A percentile compares a stretch with the other conserved stretches of the same genome.
phyloP scores from a whole-genome alignment of 2,888 invertebrate genomes.

The Nephrotoma flavescens region DNA sequence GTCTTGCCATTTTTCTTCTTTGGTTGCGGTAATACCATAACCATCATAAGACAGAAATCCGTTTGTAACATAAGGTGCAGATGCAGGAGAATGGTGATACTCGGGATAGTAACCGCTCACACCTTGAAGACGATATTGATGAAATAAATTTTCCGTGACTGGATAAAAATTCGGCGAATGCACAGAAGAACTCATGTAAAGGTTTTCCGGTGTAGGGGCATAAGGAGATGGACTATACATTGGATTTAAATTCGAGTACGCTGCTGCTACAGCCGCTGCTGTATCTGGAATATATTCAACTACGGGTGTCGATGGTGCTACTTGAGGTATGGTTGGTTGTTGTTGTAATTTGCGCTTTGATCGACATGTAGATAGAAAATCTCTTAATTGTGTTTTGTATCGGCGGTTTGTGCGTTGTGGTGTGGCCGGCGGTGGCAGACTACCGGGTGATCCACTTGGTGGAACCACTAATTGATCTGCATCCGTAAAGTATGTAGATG shows the following conservation, averaged over 20 bases:
- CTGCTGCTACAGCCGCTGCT: conserved; percentile 51
- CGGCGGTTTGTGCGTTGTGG: conserved; percentile 73
- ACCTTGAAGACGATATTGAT: conserved; percentile 78
- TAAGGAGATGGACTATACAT: conserved; percentile 65
- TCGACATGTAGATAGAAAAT: conserved; percentile 84
- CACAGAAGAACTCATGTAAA: conserved; percentile 35
- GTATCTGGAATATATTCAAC: conserved; percentile 35
- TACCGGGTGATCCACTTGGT: conserved; percentile 36
- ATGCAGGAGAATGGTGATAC: conserved; percentile 54
- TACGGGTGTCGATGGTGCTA: conserved; percentile 27
- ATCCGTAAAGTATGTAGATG: conserved; percentile 81
- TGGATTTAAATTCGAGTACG: conserved; percentile 66
- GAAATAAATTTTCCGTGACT: conserved; percentile 75
- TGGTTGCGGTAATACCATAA: conserved; percentile 35
- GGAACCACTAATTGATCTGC: conserved; percentile 58
- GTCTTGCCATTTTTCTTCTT: conserved; percentile 34
- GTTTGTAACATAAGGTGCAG: conserved; percentile 55
- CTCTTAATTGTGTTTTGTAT: conserved; percentile 85
- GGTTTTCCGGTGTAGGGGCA: conserved; percentile 42
- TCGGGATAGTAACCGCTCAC: conserved; percentile 58
- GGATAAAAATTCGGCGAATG: conserved; percentile 57
- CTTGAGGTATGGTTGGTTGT: conserved; percentile 28
- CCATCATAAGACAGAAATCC: conserved; percentile 55
- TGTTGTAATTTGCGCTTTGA: conserved; percentile 53
- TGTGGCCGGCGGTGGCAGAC: conserved; percentile 43